Evolutionary conservation across 30 jellyfish, hydroid and myxozoan species (phyloP), one percentile per base, ranked within the genome.

Genomic region (Hydractinia symbiolongicarpus): DNA sequence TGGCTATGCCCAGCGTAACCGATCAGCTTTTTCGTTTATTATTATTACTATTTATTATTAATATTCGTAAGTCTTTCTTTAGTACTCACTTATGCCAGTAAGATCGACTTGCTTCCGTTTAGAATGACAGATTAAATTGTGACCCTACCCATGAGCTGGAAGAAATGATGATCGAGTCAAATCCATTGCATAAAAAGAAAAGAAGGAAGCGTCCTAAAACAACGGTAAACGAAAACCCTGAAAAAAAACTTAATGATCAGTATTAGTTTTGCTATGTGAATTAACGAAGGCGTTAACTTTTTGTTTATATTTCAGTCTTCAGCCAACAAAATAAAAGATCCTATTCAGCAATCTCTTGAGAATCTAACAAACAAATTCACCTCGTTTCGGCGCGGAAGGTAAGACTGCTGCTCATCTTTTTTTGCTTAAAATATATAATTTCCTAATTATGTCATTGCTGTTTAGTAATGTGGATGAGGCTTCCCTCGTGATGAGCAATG

Each of bases 71-170:
- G 44, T 30, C 44, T 30, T 30, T 2, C 44, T 30, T 30, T 30
- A 30, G 2, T 30, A 30, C 44, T 2, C 44, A 2, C 44, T 30
- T 30, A 30, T 30, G 44, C 44, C 44, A 0, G 44, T 30, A 30
- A 30, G 44, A 30, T 30, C 44, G 44, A 0, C 44, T 1, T 30
- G 44, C 16, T 71, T 19, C 53, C 5, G 5, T 81, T 52, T 84
- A 91, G 98, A 60, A 89, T 19, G 96, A 92, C 51, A 85, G 84
- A 21, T 82, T 92, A 62, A 92, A 92, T 69, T 92, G 98, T 79
- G 98, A 92, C 30, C 96, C 98, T 14, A 92, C 95, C 4, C 84
- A 92, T 79, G 98, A 92, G 69, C 89, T 92, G 19, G 98, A 92
- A 79, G 98, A 92, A 81, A 87, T 92, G 95, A 92, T 92, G 4